Evolutionary conservation across 2,888 invertebrate species (phyloP).

Genomic region (Amblyjoppa fuscipennis): DNA sequence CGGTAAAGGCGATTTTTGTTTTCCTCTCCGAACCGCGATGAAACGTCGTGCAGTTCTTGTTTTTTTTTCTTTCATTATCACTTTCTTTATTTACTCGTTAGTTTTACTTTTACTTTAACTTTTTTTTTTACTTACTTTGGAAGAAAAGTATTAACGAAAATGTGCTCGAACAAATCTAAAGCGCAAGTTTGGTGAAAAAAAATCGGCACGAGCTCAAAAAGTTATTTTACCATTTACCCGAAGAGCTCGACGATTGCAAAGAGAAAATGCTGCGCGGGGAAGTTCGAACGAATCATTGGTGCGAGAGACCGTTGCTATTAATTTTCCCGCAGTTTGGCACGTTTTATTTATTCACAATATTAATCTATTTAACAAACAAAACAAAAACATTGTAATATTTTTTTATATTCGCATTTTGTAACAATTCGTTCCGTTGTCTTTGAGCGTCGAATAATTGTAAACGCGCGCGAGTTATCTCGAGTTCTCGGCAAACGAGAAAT

Average conservation of each 20-base stretch:
- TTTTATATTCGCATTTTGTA: too few species aligned
- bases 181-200: background rate
- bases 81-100: background rate
- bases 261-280: too few species aligned
- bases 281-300: background rate
- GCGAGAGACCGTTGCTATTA: background rate
- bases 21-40: background rate
- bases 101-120: background rate
- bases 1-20: background rate
- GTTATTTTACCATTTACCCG: background rate
- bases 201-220: slow-evolving; percentile 15
- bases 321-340: too few species aligned
- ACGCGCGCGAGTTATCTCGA: too few species aligned
- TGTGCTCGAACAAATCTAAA: background rate
- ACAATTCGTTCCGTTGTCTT: too few species aligned
- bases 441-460: too few species aligned
- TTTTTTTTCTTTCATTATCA: background rate
- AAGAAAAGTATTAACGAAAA: background rate
- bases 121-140: background rate
- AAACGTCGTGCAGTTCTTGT: too few species aligned
- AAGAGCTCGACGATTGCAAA: too few species aligned
- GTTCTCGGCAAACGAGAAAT: too few species aligned
- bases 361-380: too few species aligned
- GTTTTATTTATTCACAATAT: too few species aligned
- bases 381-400: too few species aligned